phyloP scores from a whole-genome alignment of 1,140 invertebrate species.

The Macrocentrus cingulum region DNA sequence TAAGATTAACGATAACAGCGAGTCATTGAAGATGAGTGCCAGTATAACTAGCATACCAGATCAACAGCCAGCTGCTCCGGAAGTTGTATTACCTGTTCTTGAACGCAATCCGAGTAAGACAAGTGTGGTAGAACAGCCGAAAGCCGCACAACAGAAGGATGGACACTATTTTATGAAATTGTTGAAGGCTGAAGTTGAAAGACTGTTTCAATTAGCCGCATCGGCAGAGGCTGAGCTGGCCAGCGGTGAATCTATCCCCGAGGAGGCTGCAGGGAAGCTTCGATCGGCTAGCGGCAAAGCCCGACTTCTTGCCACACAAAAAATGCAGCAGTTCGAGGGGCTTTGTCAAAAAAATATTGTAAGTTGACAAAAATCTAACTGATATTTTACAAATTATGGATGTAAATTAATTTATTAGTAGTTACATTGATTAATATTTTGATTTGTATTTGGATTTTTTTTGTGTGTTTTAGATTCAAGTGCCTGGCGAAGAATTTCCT shows the following conservation, averaged over 20 bases:
- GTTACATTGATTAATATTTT: conserved; percentile 2
- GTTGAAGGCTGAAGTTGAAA: conserved; percentile 71
- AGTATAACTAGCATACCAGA: conserved; percentile 49
- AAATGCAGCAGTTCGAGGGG: conserved; percentile 93
- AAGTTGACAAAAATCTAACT: conserved; percentile 45
- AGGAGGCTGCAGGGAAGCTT: conserved; percentile 80
- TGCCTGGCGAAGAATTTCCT: conserved; percentile 77
- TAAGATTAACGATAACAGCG: conserved; percentile 27
- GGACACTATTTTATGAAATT: conserved; percentile 75
- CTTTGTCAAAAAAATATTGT: conserved; percentile 81
- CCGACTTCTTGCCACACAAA: conserved; percentile 82
- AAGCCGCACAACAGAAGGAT: conserved; percentile 59
- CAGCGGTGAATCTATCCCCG: conserved; percentile 58
- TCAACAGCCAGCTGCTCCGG: conserved; percentile 56
- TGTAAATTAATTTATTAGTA: conserved; percentile 9
- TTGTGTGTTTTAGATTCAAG: conserved; percentile 61
- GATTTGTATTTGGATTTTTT: not conserved
- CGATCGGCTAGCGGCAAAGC: conserved; percentile 90
- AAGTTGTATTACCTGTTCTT: conserved; percentile 56
- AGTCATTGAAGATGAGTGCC: conserved; percentile 33
- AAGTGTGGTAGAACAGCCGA: conserved; percentile 29
- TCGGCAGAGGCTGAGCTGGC: conserved; percentile 69
- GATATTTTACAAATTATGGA: not conserved
- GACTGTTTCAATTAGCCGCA: conserved; percentile 69
- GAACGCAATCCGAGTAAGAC: conserved; percentile 42